phyloP scores from a whole-genome alignment of 2,888 invertebrate species.

The Yponomeuta cagnagella region DNA sequence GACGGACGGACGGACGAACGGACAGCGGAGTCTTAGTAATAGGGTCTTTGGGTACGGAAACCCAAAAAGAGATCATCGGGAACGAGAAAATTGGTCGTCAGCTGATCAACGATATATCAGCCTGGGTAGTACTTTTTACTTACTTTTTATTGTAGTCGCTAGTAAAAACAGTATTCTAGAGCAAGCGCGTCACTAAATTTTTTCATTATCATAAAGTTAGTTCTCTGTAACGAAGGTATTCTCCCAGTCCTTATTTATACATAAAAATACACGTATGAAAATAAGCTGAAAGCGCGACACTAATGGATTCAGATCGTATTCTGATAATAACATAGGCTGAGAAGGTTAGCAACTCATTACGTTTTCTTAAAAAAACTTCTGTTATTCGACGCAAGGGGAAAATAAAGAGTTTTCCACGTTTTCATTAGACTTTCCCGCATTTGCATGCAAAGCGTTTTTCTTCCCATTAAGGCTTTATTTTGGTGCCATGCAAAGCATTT shows the following conservation, averaged over 20 bases:
- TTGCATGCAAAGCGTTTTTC: constrained; percentile 1
- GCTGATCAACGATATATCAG: neutral
- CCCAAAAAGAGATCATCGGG: neutral
- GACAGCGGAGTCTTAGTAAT: no score
- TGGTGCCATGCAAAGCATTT: neutral
- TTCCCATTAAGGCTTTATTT: neutral
- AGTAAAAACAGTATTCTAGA: neutral
- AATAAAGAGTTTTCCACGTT: neutral
- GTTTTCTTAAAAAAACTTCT: constrained; percentile 6
- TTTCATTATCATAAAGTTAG: neutral
- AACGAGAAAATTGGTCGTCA: neutral
- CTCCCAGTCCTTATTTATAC: neutral
- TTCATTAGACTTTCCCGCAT: neutral
- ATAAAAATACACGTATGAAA: neutral
- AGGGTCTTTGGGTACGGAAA: no score
- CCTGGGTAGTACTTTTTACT: neutral
- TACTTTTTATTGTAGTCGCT: neutral
- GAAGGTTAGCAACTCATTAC: neutral
- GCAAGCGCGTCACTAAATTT: neutral
- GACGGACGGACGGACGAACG: no score
- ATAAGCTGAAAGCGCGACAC: neutral
- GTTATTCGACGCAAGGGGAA: neutral
- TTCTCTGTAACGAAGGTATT: neutral
- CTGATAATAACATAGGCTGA: neutral
- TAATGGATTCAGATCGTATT: constrained; percentile 8